Evolutionary conservation across 2,113 vertebrate species (phyloP), one percentile per base, ranked within the genome.

Genomic region (Colinus virginianus): DNA sequence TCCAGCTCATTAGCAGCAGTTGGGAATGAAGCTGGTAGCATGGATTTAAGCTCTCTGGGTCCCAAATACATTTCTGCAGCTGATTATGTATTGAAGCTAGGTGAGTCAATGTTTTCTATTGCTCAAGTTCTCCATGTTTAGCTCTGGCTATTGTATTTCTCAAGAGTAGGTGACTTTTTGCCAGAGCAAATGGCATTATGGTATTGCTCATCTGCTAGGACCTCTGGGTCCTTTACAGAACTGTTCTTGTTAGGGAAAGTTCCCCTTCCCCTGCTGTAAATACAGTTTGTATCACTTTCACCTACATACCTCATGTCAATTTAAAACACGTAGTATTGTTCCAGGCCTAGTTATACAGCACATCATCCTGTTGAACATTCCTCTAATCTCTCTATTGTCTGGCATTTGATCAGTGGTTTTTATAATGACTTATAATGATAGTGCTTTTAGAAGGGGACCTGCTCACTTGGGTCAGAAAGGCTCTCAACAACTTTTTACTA

Each of bases 181-280:
- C 71, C 59, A 77, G 64, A 90, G 25, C 48, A 72, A 90, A 48
- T n/a, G 26, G 16, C 22, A 3, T 28, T 28, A 19, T 58, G 78
- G 81, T 66, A 61, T 15, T 69, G 38, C n/a, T 76, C 63, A 59
- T 74, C 63, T 77, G 0, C 34, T 34, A 61, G 45, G 30, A 61
- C 15, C 23, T 94, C 22, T 91, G 67, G 20, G 38, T 59, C 16
- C 23, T 82, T 79, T 76, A 58, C 58, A 74, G 87, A 66, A 4
- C 21, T 77, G 4, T 17, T 85, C 20, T 69, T 63, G 5, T 45
- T 45, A 34, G 77, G 72, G 69, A 70, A 0, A 0, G 69, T 91
- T 49, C 5, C 15, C 26, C 4, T 4, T 64, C 28, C 55, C 0
- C 0, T 70, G 32, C n/a, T 77, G 21, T 42, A 72, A 40, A 21